Conservation (phyloP, 2,797 vertebrate genomes). For the Rhynchonycteris naso region DNA sequence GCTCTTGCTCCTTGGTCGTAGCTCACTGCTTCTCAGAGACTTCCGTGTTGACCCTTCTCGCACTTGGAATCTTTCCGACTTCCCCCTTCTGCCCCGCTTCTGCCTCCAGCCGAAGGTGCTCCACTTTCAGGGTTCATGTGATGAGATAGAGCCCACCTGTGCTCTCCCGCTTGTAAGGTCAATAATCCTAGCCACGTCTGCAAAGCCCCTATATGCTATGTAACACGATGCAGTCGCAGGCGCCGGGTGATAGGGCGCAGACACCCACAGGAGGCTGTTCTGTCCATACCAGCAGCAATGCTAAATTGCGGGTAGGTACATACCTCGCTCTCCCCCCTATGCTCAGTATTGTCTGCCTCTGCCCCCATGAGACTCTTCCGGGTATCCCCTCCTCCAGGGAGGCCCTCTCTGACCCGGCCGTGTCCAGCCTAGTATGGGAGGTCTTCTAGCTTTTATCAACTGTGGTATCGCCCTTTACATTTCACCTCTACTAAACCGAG, state of each 20-base stretch:
- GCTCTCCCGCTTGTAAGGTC: background rate
- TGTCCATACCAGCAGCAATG: too few relatives aligned
- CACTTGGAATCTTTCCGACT: rapidly evolving
- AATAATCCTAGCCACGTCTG: background rate
- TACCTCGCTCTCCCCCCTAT: too few relatives aligned
- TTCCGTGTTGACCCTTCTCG: rapidly evolving
- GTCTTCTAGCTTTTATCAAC: background rate
- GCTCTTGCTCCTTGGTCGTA: background rate
- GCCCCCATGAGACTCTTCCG: background rate
- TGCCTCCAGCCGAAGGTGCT: background rate
- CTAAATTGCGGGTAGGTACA: background rate
- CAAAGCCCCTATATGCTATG: background rate
- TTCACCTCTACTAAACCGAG: too few relatives aligned
- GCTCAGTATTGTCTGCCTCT: background rate
- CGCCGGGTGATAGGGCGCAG: background rate
- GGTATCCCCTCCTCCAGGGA: background rate
- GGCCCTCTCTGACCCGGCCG: background rate
- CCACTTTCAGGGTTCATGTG: background rate
- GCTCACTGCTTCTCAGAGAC: rapidly evolving
- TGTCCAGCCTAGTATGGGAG: background rate
- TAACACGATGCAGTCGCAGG: background rate
- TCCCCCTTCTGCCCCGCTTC: background rate
- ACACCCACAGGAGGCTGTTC: too few relatives aligned
- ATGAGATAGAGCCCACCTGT: background rate
- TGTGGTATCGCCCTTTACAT: background rate